Evolutionary conservation across 1,140 invertebrate species (phyloP).

Genomic region (Leptinotarsa defecta): DNA sequence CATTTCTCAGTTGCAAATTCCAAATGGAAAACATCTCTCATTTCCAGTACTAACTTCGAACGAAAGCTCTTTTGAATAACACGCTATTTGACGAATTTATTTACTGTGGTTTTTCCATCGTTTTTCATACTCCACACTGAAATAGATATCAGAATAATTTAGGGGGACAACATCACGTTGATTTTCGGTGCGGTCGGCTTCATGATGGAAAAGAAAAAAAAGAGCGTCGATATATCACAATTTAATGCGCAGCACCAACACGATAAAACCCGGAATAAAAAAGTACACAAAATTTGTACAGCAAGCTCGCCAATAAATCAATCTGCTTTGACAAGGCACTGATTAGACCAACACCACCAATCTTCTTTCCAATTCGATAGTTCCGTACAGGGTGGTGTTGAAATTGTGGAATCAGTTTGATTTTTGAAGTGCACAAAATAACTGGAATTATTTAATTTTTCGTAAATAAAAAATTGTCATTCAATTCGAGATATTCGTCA

Average conservation of each 20-base stretch:
- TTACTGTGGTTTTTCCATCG: too few species aligned
- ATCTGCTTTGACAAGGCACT: not conserved
- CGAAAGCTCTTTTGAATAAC: too few species aligned
- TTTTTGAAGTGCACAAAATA: too few species aligned
- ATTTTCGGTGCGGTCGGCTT: not conserved
- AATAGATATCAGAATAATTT: not conserved
- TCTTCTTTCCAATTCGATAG: not conserved
- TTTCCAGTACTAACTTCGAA: too few species aligned
- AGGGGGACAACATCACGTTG: not conserved
- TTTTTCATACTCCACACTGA: not conserved
- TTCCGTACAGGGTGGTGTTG: not conserved
- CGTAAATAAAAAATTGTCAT: too few species aligned
- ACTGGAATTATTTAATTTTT: too few species aligned
- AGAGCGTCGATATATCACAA: not conserved
- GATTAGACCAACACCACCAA: conserved; percentile 1
- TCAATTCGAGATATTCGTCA: too few species aligned
- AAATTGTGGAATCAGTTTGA: too few species aligned
- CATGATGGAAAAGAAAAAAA: not conserved
- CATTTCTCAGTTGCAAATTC: too few species aligned
- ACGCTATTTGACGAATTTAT: too few species aligned
- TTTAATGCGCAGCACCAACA: not conserved
- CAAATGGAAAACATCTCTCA: too few species aligned
- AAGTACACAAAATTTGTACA: not conserved
- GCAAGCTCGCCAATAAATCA: conserved; percentile 1
- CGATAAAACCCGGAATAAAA: conserved; percentile 6